Base-by-base conservation (phyloP, 1,140 invertebrate species). In the Plectus sambesii region DNA sequence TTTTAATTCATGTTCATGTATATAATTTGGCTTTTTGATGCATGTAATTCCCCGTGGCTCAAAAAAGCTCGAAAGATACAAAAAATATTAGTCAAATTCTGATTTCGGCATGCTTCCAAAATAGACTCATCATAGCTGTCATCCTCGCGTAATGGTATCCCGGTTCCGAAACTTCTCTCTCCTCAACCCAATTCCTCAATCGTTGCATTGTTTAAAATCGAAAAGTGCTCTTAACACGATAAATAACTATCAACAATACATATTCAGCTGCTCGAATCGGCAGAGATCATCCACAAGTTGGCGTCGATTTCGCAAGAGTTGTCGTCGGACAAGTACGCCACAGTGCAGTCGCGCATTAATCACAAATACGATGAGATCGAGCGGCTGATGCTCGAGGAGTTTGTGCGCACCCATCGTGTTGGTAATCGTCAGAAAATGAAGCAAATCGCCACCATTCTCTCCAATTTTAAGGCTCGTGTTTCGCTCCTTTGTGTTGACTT, bases 241-340 rank as follows among this genome's bases (percentile, higher is more conserved):
- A 1, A 4, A n/a, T 36, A 25, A 49, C 9, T 12, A 5, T 20
- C 46, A 41, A 49, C 19, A 42, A 52, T 54, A 38, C 20, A 23
- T 36, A 63, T 69, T 49, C 42, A 88, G 80, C 72, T 97, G 29
- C 83, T 87, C 70, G 84, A 94, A 74, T 87, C 90, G 30, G 93
- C 93, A n/a, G 90, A 97, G 77, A 81, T 98, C 2, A 96, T 98
- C 61, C 88, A 96, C 72, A 97, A 98, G 68, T 73, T 99, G 3
- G 82, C 92, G 68, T 78, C 88, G 5, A 93, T 98, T 59, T 81
- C 88, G 2, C 88, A 97, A 76, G 92, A 97, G 72, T 72, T 97
- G 23, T 72, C 70, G n/a, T 67, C 60, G 42, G 70, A 70, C 26
- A 69, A 70, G 62, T 74, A 62, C 54, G 46, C 40, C 2, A 48